Evolutionary conservation across 2,113 vertebrate genomes (phyloP).

Genomic region (Myxocyprinus asiaticus): DNA sequence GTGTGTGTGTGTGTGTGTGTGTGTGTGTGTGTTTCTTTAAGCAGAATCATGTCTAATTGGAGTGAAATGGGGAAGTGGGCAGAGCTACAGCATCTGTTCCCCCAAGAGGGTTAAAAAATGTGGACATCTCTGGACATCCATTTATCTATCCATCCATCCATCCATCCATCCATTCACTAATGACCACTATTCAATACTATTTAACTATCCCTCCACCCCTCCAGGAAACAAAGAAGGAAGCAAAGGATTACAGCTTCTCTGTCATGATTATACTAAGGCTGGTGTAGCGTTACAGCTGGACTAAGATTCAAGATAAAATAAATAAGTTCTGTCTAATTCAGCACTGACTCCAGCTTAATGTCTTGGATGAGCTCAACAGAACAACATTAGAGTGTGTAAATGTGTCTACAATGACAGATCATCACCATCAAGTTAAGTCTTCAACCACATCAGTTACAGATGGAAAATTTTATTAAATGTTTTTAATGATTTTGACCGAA

Average conservation of each 20-base stretch:
- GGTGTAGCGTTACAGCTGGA: neutral
- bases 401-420: too few species aligned
- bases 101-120: slow-evolving; percentile 59
- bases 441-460: too few species aligned
- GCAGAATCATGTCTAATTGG: slow-evolving; percentile 51
- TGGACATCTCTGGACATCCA: slow-evolving; percentile 11
- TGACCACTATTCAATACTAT: slow-evolving; percentile 25
- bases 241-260: neutral
- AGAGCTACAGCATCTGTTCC: slow-evolving; percentile 53
- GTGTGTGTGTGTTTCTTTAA: slow-evolving; percentile 59
- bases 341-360: too few species aligned
- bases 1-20: slow-evolving; percentile 12
- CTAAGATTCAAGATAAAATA: neutral
- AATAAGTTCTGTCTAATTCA: too few species aligned
- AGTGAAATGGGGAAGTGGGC: slow-evolving; percentile 62
- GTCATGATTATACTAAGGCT: neutral
- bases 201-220: slow-evolving; percentile 22
- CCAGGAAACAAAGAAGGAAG: neutral
- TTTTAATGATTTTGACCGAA: neutral
- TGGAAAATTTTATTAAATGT: neutral
- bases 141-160: too few species aligned
- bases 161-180: slow-evolving; percentile 35
- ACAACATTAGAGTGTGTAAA: too few species aligned
- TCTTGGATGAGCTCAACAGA: too few species aligned
- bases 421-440: too few species aligned